phyloP scores from a whole-genome alignment of 2,113 vertebrate genomes.

The Phrynocephalus versicolor region DNA sequence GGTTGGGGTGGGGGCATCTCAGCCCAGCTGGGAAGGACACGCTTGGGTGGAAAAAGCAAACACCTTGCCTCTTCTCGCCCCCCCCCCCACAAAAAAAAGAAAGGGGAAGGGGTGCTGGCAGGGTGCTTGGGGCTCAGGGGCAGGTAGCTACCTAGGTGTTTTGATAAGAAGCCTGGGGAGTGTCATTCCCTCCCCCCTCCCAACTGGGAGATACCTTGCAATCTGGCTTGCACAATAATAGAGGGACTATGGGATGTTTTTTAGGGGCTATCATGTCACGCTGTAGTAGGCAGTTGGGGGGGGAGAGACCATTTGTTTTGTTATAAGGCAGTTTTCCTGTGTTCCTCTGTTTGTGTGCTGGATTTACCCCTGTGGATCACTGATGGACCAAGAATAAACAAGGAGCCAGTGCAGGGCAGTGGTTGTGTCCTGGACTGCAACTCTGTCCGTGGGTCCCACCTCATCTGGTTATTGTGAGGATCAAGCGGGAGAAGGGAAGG shows the following conservation, averaged over 20 bases:
- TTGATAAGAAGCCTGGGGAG: too few species aligned
- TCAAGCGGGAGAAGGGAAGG: slow-evolving; percentile 39
- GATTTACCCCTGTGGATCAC: not conserved
- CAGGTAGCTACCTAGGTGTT: not conserved
- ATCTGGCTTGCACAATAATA: not conserved
- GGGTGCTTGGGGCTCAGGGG: too few species aligned
- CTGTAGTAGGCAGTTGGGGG: not conserved
- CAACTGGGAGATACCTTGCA: too few species aligned
- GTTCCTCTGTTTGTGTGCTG: not conserved
- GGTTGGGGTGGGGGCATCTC: not conserved
- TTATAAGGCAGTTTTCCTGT: not conserved
- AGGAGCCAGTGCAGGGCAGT: too few species aligned
- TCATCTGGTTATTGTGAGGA: not conserved
- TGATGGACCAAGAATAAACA: not conserved
- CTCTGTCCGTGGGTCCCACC: too few species aligned
- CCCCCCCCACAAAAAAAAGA: too few species aligned
- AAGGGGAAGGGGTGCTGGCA: not conserved
- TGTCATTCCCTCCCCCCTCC: not conserved
- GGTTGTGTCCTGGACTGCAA: too few species aligned
- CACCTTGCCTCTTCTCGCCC: not conserved
- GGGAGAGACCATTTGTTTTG: not conserved
- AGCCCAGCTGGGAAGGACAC: not conserved
- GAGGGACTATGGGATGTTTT: not conserved
- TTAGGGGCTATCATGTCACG: not conserved
- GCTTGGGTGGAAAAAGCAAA: too few species aligned